A percentile compares a stretch with the other conserved stretches of the same genome.
phyloP scores from a whole-genome alignment of 2,888 invertebrate genomes.

The Cancer borealis region DNA sequence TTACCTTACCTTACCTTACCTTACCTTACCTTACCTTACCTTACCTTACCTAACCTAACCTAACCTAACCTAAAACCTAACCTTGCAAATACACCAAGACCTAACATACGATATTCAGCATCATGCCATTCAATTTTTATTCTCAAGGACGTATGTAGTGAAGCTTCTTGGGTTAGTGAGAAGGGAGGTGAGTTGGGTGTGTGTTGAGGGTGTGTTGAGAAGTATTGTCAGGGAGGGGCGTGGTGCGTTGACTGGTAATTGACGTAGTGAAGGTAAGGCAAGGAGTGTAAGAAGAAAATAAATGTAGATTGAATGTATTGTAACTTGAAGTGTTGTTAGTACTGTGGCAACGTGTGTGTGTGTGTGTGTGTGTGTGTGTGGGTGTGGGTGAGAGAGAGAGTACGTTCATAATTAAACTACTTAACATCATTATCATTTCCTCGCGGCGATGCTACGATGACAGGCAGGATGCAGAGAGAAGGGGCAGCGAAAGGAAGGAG shows the following conservation, averaged over 20 bases:
- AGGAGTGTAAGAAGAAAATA: background rate
- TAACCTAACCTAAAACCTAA: no score
- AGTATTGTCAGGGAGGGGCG: no score
- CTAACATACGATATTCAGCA: no score
- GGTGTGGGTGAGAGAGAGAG: background rate
- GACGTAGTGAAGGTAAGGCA: background rate
- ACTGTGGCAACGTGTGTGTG: background rate
- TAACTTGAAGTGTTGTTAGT: background rate
- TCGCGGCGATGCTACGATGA: background rate
- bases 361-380: conserved; percentile 44
- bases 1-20: background rate
- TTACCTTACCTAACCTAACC: no score
- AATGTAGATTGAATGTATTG: background rate
- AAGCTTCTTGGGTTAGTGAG: no score
- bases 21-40: no score
- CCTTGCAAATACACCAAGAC: no score
- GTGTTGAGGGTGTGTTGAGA: no score
- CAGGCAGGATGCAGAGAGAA: background rate
- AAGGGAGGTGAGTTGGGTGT: background rate
- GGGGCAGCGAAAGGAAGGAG: background rate
- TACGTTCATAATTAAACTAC: background rate
- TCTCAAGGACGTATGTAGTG: no score
- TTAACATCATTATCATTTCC: conserved; percentile 30
- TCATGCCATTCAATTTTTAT: no score
- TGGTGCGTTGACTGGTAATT: background rate